phyloP scores from a whole-genome alignment of 2,888 invertebrate species.

The Drosophila emarginata region DNA sequence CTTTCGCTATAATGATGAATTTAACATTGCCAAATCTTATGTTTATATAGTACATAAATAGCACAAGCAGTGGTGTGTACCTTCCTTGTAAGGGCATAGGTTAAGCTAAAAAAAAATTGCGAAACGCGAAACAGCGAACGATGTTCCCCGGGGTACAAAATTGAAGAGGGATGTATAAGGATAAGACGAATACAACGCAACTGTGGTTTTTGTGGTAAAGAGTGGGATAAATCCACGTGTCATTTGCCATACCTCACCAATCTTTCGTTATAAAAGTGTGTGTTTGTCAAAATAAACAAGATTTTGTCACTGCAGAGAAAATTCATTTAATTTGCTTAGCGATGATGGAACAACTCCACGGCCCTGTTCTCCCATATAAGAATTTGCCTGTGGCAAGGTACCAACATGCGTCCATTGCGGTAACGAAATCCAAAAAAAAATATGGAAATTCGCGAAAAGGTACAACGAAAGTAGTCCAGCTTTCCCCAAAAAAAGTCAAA shows the following conservation, averaged over 20 bases:
- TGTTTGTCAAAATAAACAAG: constrained; percentile 80
- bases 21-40: too few species aligned
- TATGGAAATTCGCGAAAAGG: constrained; percentile 36
- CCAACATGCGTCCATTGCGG: constrained; percentile 38
- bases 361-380: neutral
- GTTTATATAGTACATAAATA: too few species aligned
- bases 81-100: neutral
- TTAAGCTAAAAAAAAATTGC: neutral
- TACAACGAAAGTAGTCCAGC: constrained; percentile 65
- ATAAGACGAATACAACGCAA: constrained; percentile 5
- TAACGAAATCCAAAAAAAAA: constrained; percentile 35
- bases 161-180: neutral
- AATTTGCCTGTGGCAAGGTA: constrained; percentile 2
- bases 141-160: constrained; percentile 2
- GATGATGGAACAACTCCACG: constrained; percentile 38
- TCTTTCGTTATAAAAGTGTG: constrained; percentile 38
- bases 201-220: constrained; percentile 10
- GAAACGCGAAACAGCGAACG: neutral
- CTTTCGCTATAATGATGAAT: too few species aligned
- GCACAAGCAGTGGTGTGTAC: neutral
- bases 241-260: neutral
- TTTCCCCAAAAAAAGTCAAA: constrained; percentile 59
- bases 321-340: constrained; percentile 80
- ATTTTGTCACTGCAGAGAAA: constrained; percentile 81
- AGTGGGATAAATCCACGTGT: constrained; percentile 22